These are phyloP conservation scores for Muricea muricata DNA, from an alignment of 92 coral and sea anemone genomes.

Conservation along the genomic window DNA sequence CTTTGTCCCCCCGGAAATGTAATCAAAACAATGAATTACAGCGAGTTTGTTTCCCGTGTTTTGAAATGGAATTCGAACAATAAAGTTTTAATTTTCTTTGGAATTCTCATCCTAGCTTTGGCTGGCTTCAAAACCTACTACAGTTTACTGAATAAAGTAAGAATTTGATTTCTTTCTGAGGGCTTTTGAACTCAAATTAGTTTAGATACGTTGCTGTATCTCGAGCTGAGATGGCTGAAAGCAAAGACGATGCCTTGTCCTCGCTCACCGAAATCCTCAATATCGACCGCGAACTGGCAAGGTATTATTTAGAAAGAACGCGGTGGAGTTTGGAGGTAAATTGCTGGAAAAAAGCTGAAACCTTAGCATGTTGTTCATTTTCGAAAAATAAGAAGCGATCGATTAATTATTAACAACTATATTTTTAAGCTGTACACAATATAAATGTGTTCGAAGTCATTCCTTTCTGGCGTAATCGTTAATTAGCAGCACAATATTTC, in stretches of 20 bases:
- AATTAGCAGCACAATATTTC: too few species aligned
- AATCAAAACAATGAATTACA: neutral
- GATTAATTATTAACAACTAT: too few species aligned
- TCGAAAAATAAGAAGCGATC: too few species aligned
- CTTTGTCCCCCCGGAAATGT: neutral
- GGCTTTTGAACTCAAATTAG: too few species aligned
- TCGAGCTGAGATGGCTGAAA: neutral
- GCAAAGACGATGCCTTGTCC: conserved; percentile 9
- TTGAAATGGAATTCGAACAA: neutral
- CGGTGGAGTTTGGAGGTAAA: conserved; percentile 45
- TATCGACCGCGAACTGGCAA: conserved; percentile 37
- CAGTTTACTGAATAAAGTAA: neutral
- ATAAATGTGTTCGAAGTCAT: too few species aligned
- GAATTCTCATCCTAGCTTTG: neutral
- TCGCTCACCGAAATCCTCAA: conserved; percentile 14
- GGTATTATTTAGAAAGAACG: conserved; percentile 36
- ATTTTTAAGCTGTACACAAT: too few species aligned
- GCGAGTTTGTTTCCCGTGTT: neutral
- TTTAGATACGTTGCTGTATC: too few species aligned
- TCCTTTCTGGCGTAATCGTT: too few species aligned
- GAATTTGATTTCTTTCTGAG: neutral
- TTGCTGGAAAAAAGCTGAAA: neutral
- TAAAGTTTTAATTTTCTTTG: neutral
- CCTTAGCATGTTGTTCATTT: too few species aligned
- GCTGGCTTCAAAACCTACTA: neutral